phyloP scores from a whole-genome alignment of 2,113 vertebrate genomes.

The Cyprinodon brontotheroides region DNA sequence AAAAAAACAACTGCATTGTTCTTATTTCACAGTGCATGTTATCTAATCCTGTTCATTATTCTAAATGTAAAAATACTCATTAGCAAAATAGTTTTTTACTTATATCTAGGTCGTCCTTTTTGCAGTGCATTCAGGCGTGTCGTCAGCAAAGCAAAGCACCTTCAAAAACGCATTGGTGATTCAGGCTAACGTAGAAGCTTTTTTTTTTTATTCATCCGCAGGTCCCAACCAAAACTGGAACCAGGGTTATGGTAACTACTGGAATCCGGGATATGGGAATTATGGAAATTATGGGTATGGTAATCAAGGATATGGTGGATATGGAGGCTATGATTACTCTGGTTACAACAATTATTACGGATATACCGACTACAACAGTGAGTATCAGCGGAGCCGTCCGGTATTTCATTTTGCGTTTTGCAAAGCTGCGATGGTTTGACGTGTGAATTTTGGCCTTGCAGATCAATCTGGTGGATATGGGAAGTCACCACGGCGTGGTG shows the following conservation, averaged over 20 bases:
- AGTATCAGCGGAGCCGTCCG: slow-evolving; percentile 62
- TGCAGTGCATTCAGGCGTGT: too few relatives aligned
- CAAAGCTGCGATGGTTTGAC: neutral
- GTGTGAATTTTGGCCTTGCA: slow-evolving; percentile 55
- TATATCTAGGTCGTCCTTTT: too few relatives aligned
- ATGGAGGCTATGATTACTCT: slow-evolving; percentile 96
- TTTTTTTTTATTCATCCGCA: slow-evolving; percentile 65
- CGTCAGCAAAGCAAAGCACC: too few relatives aligned
- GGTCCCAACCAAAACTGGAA: slow-evolving; percentile 96
- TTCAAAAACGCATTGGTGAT: too few relatives aligned
- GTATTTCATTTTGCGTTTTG: neutral
- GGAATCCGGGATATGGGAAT: slow-evolving; percentile 97
- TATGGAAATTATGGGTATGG: slow-evolving; percentile 92
- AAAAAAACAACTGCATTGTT: too few relatives aligned
- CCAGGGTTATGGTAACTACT: slow-evolving; percentile 97
- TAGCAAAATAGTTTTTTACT: too few relatives aligned
- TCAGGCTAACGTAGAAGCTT: too few relatives aligned
- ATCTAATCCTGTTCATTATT: too few relatives aligned
- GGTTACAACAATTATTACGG: slow-evolving; percentile 99
- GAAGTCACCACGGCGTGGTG: slow-evolving; percentile 95
- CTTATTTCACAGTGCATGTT: too few relatives aligned
- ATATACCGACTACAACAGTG: slow-evolving; percentile 98
- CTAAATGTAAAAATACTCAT: too few relatives aligned
- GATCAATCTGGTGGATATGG: slow-evolving; percentile 98
- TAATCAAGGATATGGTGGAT: slow-evolving; percentile 96